phyloP scores from a whole-genome alignment of 2,888 invertebrate genomes.

The Zygogramma bicolorata region DNA sequence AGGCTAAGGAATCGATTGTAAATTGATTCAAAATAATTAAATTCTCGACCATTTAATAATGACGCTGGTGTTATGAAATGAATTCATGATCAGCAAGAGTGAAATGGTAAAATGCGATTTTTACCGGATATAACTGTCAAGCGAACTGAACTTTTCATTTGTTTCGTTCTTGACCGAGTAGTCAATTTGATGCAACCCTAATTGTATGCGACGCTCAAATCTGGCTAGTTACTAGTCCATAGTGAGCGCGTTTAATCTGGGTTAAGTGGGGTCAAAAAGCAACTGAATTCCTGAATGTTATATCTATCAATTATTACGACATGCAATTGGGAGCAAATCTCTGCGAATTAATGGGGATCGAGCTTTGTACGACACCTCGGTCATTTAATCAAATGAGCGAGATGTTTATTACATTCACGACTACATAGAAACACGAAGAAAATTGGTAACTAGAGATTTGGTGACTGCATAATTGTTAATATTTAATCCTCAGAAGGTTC shows the following conservation, averaged over 20 bases:
- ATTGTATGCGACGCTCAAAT: constrained; percentile 52
- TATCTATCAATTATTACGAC: constrained; percentile 48
- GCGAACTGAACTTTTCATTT: neutral
- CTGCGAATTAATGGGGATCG: constrained; percentile 41
- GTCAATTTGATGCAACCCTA: constrained; percentile 41
- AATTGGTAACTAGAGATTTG: neutral
- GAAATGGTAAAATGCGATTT: neutral
- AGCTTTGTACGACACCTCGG: constrained; percentile 31
- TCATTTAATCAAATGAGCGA: neutral
- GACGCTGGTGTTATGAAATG: too few relatives aligned
- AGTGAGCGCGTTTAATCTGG: constrained; percentile 74
- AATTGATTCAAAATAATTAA: too few relatives aligned
- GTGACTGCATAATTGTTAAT: too few relatives aligned
- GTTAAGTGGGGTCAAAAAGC: constrained; percentile 82
- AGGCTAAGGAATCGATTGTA: too few relatives aligned
- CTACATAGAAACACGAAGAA: neutral
- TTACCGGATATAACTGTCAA: neutral
- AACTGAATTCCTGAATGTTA: constrained; percentile 73
- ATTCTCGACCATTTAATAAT: too few relatives aligned
- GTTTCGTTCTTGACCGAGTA: neutral
- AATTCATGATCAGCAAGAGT: too few relatives aligned
- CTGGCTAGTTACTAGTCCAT: constrained; percentile 60
- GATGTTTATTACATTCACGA: neutral
- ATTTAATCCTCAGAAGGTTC: neutral
- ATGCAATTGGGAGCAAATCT: constrained; percentile 46